Percentiles rank a stretch among this genome's conserved stretches.
Evolutionary conservation across 2,888 invertebrate genomes (phyloP).

Genomic region (Disparrhopalites patrizii): DNA sequence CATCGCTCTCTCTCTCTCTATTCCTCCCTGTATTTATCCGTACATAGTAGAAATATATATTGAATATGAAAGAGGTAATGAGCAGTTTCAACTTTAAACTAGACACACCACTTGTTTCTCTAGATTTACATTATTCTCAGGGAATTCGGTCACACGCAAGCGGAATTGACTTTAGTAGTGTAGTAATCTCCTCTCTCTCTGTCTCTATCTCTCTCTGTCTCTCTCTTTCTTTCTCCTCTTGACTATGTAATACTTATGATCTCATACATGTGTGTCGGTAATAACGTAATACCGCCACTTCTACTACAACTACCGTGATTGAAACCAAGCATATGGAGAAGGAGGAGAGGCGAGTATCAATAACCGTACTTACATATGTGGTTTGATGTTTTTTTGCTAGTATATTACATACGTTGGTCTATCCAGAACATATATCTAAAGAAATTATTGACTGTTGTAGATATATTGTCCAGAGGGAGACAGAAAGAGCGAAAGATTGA

Average conservation of each 20-base stretch:
- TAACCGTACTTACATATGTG: background rate
- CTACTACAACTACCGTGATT: too few relatives aligned
- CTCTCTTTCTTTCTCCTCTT: too few relatives aligned
- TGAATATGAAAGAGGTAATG: background rate
- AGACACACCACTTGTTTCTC: constrained; percentile 21
- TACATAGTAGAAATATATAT: background rate
- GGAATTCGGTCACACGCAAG: constrained; percentile 27
- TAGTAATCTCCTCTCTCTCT: background rate
- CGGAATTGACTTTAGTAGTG: constrained; percentile 18
- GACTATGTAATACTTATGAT: too few relatives aligned
- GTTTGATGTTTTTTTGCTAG: background rate
- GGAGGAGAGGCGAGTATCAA: background rate
- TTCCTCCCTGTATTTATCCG: background rate
- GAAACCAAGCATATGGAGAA: too few relatives aligned
- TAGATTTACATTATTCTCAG: background rate
- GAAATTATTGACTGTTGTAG: constrained; percentile 24
- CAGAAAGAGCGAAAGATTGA: constrained; percentile 32
- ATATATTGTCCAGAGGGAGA: constrained; percentile 35
- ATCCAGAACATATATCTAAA: background rate
- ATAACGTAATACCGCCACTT: too few relatives aligned
- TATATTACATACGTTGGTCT: too few relatives aligned
- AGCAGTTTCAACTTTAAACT: constrained; percentile 2
- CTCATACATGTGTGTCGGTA: too few relatives aligned
- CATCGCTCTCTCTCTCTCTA: background rate
- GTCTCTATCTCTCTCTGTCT: too few relatives aligned